phyloP scores from a whole-genome alignment of 1,140 invertebrate genomes.

The Calephelis virginiensis region DNA sequence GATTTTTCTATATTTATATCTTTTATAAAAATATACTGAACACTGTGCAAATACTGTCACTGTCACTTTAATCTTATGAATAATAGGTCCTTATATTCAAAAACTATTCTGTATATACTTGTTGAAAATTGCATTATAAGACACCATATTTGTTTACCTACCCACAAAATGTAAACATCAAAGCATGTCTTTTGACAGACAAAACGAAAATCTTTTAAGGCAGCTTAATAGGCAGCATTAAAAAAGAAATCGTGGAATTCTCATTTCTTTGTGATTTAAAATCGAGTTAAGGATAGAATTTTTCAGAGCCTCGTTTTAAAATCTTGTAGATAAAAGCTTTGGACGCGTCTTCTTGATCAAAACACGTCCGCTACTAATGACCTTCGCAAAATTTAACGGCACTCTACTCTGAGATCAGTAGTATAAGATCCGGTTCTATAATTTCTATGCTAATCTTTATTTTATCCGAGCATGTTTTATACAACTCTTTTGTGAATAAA shows the following conservation, averaged over 20 bases:
- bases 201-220: background rate
- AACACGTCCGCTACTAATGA: conserved; percentile 71
- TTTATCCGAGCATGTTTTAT: too few species aligned
- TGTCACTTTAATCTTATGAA: too few species aligned
- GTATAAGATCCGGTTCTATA: too few species aligned
- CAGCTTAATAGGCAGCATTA: background rate
- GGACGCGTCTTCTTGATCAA: conserved; percentile 53
- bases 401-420: conserved; percentile 46
- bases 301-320: conserved; percentile 58
- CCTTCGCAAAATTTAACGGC: conserved; percentile 65
- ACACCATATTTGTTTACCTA: too few species aligned
- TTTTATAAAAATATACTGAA: too few species aligned
- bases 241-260: conserved; percentile 11
- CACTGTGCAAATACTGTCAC: too few species aligned
- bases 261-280: conserved; percentile 43
- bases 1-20: too few species aligned
- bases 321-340: conserved; percentile 41
- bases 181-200: background rate
- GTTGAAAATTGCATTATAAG: too few species aligned
- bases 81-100: too few species aligned
- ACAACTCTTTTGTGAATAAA: too few species aligned
- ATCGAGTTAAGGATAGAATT: conserved; percentile 41
- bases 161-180: background rate
- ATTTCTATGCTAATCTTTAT: too few species aligned
- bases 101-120: too few species aligned